Evolutionary conservation across 2,113 vertebrate genomes (phyloP), one percentile per base, ranked within the genome.

Genomic region (Nycticorax nycticorax): DNA sequence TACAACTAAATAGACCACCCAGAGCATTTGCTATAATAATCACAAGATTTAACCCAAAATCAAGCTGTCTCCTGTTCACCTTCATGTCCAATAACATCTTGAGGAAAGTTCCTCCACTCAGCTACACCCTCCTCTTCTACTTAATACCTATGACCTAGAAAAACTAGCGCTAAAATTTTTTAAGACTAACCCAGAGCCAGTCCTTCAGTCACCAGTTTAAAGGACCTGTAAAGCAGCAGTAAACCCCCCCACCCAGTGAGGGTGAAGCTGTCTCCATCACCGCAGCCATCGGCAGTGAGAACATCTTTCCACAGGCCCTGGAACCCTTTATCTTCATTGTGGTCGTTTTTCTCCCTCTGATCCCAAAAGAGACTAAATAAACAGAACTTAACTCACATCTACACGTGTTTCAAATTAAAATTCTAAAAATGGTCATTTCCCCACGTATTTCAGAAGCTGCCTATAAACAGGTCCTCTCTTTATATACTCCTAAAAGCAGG

Each of bases 391-490:
- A 78, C 32, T 89, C 16, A 3, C 39, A 93, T 56, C n/a, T 85
- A 53, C 69, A 94, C 0, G 4, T 8, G 3, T 69, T 88, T 89
- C 62, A 87, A 89, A 95, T 89, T 66, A 64, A 88, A 91, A 87
- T 66, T 66, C 74, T 85, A 89, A 64, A 95, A 96, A 43, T 23
- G 37, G 53, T 55, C 8, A 0, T 72, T 78, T 75, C 43, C 77
- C 50, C 41, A 41, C 1, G 15, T 85, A 87, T 82, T 93, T 91
- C 80, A 92, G 87, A 91, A 92, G 69, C 62, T 3, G 23, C 28
- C 83, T 89, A 77, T 63, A 91, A 97, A 95, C 80, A 87, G 66
- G 47, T 85, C 71, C 73, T 92, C 80, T 85, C 69, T 69, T 95
- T 85, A 76, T 59, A 74, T 0, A 82, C 26, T 73, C 47, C 85